Conservation (phyloP, 2,888 invertebrate genomes). For the Aphrophora alni region DNA sequence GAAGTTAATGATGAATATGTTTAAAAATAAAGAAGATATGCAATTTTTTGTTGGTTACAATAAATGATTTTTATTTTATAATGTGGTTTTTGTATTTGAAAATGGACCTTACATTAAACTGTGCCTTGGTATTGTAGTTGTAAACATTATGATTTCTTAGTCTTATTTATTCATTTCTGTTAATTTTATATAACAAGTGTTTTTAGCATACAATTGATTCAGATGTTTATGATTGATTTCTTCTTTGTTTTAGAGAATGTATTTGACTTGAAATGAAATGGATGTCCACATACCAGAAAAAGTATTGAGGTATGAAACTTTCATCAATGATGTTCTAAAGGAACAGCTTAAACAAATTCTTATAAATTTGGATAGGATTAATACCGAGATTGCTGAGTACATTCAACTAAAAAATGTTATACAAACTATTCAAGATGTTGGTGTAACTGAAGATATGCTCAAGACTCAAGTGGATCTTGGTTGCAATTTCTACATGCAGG, state of each 20-base stretch:
- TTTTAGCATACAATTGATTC: too few species aligned
- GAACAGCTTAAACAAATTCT: constrained; percentile 71
- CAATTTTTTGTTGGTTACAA: too few species aligned
- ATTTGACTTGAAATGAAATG: background rate
- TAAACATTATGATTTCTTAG: too few species aligned
- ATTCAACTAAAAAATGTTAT: constrained; percentile 75
- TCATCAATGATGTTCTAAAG: constrained; percentile 79
- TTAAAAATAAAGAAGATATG: too few species aligned
- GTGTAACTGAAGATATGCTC: constrained; percentile 63
- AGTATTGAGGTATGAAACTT: constrained; percentile 68
- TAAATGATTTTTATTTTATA: too few species aligned
- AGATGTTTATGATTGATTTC: too few species aligned
- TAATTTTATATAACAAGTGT: too few species aligned
- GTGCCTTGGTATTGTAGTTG: too few species aligned
- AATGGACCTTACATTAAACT: too few species aligned
- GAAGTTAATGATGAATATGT: too few species aligned
- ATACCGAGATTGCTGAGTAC: constrained; percentile 73
- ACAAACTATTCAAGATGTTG: constrained; percentile 65
- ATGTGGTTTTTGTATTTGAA: too few species aligned
- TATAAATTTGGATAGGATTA: constrained; percentile 66
- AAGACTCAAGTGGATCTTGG: constrained; percentile 81
- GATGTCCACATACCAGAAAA: constrained; percentile 53
- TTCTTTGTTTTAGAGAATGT: background rate
- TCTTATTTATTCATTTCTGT: too few species aligned
- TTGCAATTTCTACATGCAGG: constrained; percentile 84